Conservation (phyloP, 2,888 invertebrate species). For the Drosophila yooni region DNA sequence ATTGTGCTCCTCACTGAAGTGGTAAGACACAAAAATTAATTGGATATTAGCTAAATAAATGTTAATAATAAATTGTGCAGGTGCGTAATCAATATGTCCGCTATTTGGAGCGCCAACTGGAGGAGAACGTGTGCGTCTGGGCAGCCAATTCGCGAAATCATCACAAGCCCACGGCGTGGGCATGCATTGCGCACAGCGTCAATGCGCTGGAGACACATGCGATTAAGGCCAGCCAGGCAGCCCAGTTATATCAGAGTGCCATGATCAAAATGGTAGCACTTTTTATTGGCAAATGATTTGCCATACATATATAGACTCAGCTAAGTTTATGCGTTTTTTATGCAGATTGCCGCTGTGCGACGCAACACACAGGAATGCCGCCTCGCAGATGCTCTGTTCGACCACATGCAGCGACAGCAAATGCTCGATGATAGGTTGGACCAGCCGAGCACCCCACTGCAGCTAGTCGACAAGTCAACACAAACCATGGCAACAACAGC, state of each 20-base stretch:
- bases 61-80: conserved; percentile 39
- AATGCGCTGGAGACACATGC: conserved; percentile 76
- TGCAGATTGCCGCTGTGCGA: conserved; percentile 76
- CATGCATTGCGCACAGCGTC: conserved; percentile 66
- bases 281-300: neutral
- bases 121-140: conserved; percentile 75
- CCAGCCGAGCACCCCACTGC: neutral
- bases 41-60: neutral
- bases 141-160: conserved; percentile 59
- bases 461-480: conserved; percentile 50
- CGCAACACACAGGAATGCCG: conserved; percentile 76
- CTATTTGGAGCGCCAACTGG: conserved; percentile 78
- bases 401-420: conserved; percentile 59
- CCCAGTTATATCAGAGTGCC: conserved; percentile 78
- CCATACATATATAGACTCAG: neutral
- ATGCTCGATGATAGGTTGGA: neutral
- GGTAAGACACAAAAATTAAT: conserved; percentile 39
- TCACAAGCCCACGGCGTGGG: conserved; percentile 68
- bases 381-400: conserved; percentile 63
- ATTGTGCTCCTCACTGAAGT: conserved; percentile 65
- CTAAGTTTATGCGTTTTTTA: neutral
- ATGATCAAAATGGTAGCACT: conserved; percentile 81
- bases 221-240: conserved; percentile 77
- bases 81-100: conserved; percentile 80
- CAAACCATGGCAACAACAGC: conserved; percentile 34